Evolutionary conservation across 2,888 invertebrate species (phyloP).

Genomic region (Baronia brevicornis): DNA sequence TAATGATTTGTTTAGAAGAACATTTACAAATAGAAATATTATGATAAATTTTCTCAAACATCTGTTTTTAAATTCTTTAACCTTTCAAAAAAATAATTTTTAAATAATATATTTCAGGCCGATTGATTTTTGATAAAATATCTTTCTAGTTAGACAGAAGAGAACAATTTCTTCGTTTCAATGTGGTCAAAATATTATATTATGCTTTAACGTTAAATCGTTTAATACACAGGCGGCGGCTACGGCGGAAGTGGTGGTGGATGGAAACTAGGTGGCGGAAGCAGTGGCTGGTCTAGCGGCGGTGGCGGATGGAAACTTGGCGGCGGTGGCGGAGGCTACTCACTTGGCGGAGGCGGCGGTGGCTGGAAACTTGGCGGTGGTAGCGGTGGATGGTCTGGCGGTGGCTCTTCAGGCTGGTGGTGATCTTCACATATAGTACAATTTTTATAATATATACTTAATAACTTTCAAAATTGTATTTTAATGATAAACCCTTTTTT

Average conservation of each 20-base stretch:
- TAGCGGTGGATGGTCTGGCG: slow-evolving; percentile 26
- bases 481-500: not conserved
- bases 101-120: too few species aligned
- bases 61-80: too few species aligned
- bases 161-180: too few species aligned
- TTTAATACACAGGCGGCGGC: slow-evolving; percentile 25
- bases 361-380: slow-evolving; percentile 24
- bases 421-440: slow-evolving; percentile 34
- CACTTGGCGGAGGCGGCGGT: slow-evolving; percentile 21
- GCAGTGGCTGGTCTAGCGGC: slow-evolving; percentile 29
- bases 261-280: slow-evolving; percentile 33
- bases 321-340: slow-evolving; percentile 30
- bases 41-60: too few species aligned
- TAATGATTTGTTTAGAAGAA: too few species aligned
- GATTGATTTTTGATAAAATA: too few species aligned
- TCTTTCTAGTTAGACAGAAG: too few species aligned
- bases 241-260: slow-evolving; percentile 31
- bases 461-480: slow-evolving; percentile 22
- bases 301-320: slow-evolving; percentile 38
- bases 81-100: too few species aligned
- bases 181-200: too few species aligned
- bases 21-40: too few species aligned
- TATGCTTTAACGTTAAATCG: too few species aligned
- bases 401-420: slow-evolving; percentile 51
- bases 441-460: slow-evolving; percentile 51